Evolutionary conservation across 2,113 vertebrate species (phyloP), one percentile per base, ranked within the genome.

Genomic region (Rhynchopsitta pachyrhyncha): DNA sequence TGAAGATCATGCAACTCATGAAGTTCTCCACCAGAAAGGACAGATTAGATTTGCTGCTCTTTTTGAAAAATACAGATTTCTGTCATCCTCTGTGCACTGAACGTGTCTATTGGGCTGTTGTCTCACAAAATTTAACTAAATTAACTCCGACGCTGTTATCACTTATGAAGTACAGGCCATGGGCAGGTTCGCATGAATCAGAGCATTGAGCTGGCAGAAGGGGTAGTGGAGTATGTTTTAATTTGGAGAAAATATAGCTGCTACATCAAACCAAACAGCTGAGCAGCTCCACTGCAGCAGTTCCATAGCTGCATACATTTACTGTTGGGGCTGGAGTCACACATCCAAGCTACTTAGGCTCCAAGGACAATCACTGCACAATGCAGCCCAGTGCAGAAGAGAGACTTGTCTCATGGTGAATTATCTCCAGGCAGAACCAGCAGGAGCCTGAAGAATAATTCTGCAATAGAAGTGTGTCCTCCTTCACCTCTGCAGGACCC

Each of bases 381-480:
- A 0, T 0, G 16, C 66, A 69, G 86, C 33, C 89, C 89, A 28
- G 80, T 14, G 69, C 73, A 78, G 79, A 42, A 88, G 42, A 55
- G 75, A 88, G 67, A 86, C 70, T 86, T 47, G 18, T 83, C 94
- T 95, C 27, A 47, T 71, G 86, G 84, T 75, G 80, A 39, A 93
- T 84, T 25, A 82, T 66, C 66, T 77, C 55, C 69, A 35, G 47
- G 83, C 73, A 89, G 50, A 88, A 44, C 17, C 46, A 70, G 50
- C 2, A 0, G 1, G 1, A 42, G 20, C 27, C 55, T 82, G 69
- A 79, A 82, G 74, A 93, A 50, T 44, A 82, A 87, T 47, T 52
- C 69, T 27, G 66, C 18, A 7, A 7, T 60, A 39, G 16, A 68
- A 13, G 50, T 2, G 7, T 7, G 39, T 31, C 73, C 29, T 44